A percentile compares a stretch with the other conserved stretches of the same genome.
These are phyloP conservation scores for Cliona cf. orientalis DNA, from an alignment of 37 sponge, comb jelly and placozoan species.

Conservation along the genomic window DNA sequence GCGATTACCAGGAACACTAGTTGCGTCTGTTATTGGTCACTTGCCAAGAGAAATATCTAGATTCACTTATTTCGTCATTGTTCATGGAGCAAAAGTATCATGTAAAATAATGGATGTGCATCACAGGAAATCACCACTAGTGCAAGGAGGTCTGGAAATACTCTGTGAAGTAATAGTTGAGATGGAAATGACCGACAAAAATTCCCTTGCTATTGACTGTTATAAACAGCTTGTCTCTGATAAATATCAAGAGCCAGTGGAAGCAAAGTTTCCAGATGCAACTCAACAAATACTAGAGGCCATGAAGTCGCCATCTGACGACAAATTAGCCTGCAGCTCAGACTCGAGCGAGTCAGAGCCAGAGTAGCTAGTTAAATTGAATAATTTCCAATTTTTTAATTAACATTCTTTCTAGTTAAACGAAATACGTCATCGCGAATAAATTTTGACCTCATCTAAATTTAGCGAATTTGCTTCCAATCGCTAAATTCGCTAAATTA, in stretches of 20 bases:
- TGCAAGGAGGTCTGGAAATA: slow-evolving; percentile 22
- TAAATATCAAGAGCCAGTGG: slow-evolving; percentile 56
- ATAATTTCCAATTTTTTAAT: too few species aligned
- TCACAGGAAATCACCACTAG: background rate
- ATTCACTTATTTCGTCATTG: slow-evolving; percentile 37
- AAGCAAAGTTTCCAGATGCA: slow-evolving; percentile 50
- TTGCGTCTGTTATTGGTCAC: slow-evolving; percentile 36
- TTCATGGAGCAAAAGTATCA: slow-evolving; percentile 46
- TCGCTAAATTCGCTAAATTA: too few species aligned
- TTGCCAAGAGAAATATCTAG: slow-evolving; percentile 47
- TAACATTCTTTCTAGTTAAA: too few species aligned
- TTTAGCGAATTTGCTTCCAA: too few species aligned
- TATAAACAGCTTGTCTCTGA: slow-evolving; percentile 15
- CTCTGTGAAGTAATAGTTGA: slow-evolving; percentile 49
- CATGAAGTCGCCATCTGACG: background rate
- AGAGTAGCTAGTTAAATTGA: too few species aligned
- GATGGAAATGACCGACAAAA: background rate
- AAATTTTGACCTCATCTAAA: too few species aligned
- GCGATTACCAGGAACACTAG: slow-evolving; percentile 10
- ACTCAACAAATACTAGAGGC: slow-evolving; percentile 11
- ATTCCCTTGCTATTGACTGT: slow-evolving; percentile 10
- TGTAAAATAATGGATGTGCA: background rate
- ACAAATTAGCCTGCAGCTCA: too few species aligned
- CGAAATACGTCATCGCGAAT: too few species aligned
- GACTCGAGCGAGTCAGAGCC: too few species aligned